Evolutionary conservation across 2,797 vertebrate genomes (phyloP).

Genomic region (Varecia variegata): DNA sequence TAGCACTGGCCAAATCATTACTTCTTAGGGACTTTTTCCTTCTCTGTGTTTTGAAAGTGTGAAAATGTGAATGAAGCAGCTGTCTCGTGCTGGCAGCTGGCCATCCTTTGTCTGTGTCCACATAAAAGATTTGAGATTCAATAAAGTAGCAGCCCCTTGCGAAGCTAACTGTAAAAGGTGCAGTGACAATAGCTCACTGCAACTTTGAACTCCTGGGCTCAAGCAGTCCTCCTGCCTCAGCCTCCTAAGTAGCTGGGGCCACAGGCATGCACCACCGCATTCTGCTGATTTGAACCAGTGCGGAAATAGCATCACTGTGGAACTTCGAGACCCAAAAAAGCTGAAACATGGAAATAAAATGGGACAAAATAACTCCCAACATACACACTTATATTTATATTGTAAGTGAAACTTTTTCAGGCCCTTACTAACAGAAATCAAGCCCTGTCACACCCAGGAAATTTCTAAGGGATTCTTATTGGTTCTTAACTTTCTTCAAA

Average conservation of each 20-base stretch:
- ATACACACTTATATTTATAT: not conserved
- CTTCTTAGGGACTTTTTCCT: not conserved
- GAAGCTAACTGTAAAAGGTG: slow-evolving; percentile 61
- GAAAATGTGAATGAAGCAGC: slow-evolving; percentile 44
- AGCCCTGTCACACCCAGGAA: not conserved
- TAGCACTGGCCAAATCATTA: not conserved
- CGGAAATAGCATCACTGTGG: not conserved
- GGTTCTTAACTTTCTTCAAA: not conserved
- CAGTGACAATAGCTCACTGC: slow-evolving; percentile 54
- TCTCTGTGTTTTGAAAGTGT: slow-evolving; percentile 30
- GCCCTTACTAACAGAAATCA: not conserved
- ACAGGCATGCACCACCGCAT: not conserved
- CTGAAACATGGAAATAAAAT: slow-evolving; percentile 29
- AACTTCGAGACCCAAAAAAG: not conserved
- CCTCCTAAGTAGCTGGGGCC: too few relatives aligned
- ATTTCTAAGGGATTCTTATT: slow-evolving; percentile 3
- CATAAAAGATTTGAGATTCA: slow-evolving; percentile 69
- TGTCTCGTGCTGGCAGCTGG: slow-evolving; percentile 46
- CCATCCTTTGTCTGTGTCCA: slow-evolving; percentile 56
- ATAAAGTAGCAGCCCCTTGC: slow-evolving; percentile 61
- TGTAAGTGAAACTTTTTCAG: not conserved
- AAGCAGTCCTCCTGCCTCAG: too few relatives aligned
- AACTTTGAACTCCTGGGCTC: too few relatives aligned
- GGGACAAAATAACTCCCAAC: not conserved
- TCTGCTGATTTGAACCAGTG: slow-evolving; percentile 5